Conservation (phyloP, 2,113 vertebrate species). For the Recurvirostra avosetta region DNA sequence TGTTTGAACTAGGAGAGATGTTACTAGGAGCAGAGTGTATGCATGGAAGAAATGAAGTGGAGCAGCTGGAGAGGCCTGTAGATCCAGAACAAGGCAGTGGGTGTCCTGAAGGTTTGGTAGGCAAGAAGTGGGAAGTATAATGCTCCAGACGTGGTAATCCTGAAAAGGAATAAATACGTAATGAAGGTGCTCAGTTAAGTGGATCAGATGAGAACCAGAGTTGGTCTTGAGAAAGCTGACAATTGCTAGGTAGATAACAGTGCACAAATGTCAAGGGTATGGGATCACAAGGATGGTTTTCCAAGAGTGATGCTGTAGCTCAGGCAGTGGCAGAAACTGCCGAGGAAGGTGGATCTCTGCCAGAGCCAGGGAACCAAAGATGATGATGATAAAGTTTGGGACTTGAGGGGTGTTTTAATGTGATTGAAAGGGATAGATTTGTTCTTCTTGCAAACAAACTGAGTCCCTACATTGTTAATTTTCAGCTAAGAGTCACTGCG, state of each 20-base stretch:
- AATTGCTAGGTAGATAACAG: rapidly evolving
- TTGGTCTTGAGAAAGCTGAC: too few relatives aligned
- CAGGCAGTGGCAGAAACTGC: rapidly evolving
- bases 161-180: rapidly evolving
- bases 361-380: rapidly evolving
- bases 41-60: neutral
- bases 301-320: neutral
- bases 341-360: neutral
- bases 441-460: rapidly evolving
- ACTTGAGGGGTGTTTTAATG: neutral
- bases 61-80: neutral
- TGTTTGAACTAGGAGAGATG: rapidly evolving
- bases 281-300: neutral
- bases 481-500: neutral
- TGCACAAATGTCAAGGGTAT: rapidly evolving
- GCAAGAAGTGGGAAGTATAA: neutral
- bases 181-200: neutral
- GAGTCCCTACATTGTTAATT: rapidly evolving
- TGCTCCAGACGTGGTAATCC: neutral
- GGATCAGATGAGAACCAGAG: neutral
- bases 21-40: neutral
- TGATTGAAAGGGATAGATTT: neutral
- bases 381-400: neutral
- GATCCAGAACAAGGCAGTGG: neutral
- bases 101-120: neutral